Percentiles rank a stretch among this genome's conserved stretches.
Conservation (phyloP, 2,797 vertebrate genomes). For the Mergus octosetaceus region DNA sequence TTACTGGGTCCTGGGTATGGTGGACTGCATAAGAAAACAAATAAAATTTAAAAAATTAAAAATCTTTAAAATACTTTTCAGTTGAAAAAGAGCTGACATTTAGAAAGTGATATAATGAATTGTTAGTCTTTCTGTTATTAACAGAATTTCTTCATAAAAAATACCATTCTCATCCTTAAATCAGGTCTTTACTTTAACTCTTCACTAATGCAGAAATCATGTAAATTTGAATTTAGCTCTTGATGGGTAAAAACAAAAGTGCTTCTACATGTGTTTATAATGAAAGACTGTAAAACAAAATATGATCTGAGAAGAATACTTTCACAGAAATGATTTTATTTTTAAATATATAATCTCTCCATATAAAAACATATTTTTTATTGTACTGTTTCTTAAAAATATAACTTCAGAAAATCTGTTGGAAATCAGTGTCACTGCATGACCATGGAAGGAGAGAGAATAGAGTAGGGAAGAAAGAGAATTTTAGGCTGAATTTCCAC, state of each 20-base stretch:
- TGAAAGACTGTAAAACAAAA: background rate
- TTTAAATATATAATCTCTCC: background rate
- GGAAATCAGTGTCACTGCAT: background rate
- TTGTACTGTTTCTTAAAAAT: background rate
- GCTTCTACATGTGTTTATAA: background rate
- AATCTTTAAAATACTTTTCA: background rate
- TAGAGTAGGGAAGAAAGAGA: background rate
- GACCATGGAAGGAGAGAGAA: background rate
- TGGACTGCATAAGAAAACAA: background rate
- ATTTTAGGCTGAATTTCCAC: background rate
- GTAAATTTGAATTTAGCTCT: background rate
- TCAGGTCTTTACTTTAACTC: background rate
- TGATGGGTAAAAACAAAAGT: background rate
- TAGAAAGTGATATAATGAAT: background rate
- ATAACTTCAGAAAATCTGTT: background rate
- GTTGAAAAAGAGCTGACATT: background rate
- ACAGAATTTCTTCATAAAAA: background rate
- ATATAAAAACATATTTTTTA: background rate
- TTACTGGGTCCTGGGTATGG: background rate
- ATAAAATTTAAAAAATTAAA: rapidly evolving
- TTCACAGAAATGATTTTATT: background rate
- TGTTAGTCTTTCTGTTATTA: background rate
- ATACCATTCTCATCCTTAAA: background rate
- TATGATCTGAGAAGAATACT: background rate
- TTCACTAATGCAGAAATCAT: background rate